Evolutionary conservation across 2,113 vertebrate genomes (phyloP).

Genomic region (Henicopernis longicauda): DNA sequence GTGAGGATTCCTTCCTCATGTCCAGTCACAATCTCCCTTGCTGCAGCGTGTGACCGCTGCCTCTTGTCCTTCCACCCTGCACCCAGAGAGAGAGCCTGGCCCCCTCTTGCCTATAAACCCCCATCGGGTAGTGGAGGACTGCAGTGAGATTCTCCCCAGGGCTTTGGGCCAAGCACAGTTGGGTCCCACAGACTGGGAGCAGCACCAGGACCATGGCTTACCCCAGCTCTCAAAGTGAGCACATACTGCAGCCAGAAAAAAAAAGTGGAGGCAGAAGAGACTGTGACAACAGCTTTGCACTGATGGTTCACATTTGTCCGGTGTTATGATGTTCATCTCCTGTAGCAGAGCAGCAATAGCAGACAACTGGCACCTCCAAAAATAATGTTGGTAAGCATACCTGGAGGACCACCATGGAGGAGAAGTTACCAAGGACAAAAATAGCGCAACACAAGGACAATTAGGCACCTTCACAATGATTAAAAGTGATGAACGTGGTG

Average conservation of each 20-base stretch:
- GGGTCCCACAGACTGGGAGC: neutral
- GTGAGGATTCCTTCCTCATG: neutral
- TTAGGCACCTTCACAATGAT: neutral
- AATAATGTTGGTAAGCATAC: neutral
- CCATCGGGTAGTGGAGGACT: neutral
- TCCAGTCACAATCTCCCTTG: neutral
- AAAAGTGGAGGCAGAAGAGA: neutral
- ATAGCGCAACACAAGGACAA: neutral
- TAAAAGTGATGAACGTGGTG: neutral
- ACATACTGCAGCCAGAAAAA: neutral
- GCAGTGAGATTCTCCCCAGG: neutral
- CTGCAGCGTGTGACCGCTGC: no score
- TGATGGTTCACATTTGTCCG: neutral
- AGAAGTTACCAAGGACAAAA: neutral
- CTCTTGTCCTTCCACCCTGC: neutral
- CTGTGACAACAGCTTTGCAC: neutral
- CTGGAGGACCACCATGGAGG: neutral
- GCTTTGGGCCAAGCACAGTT: neutral
- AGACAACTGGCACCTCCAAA: neutral
- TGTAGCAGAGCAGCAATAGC: neutral
- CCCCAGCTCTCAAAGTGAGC: neutral
- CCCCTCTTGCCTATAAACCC: neutral
- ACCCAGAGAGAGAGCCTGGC: neutral
- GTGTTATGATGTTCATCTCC: neutral
- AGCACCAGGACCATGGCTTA: rapidly evolving